phyloP scores from a whole-genome alignment of 2,113 vertebrate genomes.

The Sander lucioperca region DNA sequence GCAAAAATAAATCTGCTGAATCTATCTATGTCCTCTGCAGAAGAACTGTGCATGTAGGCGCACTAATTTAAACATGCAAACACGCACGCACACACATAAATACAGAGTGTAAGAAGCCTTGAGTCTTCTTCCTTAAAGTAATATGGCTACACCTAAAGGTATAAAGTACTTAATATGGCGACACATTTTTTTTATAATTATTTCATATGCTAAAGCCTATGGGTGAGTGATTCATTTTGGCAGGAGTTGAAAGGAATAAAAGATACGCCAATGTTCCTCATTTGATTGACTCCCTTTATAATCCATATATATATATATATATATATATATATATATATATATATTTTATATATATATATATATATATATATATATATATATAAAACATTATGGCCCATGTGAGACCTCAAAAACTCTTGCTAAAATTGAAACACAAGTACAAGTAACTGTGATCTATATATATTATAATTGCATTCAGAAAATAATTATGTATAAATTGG shows the following conservation, averaged over 20 bases:
- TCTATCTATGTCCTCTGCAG: constrained; percentile 9
- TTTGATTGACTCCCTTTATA: constrained; percentile 67
- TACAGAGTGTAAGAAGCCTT: constrained; percentile 27
- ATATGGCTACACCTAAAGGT: constrained; percentile 17
- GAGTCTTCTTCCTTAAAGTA: constrained; percentile 18
- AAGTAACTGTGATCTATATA: constrained; percentile 71
- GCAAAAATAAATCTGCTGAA: constrained; percentile 29
- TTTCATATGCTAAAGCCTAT: constrained; percentile 30
- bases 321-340: too few species aligned
- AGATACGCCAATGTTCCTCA: constrained; percentile 54
- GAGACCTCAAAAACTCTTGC: constrained; percentile 61
- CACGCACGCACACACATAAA: constrained; percentile 2
- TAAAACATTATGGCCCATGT: constrained; percentile 35
- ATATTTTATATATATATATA: too few species aligned
- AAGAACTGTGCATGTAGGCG: constrained; percentile 28
- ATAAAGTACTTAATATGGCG: constrained; percentile 55
- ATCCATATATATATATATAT: constrained; percentile 43
- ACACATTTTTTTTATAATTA: constrained; percentile 32
- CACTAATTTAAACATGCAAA: constrained; percentile 41
- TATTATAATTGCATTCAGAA: constrained; percentile 78
- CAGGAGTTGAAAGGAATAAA: constrained; percentile 55
- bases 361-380: too few species aligned
- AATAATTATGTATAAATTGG: constrained; percentile 79
- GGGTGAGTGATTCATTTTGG: constrained; percentile 47
- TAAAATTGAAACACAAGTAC: constrained; percentile 69